Base-by-base conservation (phyloP, 2,888 invertebrate genomes). In the Frankliniella fusca region DNA sequence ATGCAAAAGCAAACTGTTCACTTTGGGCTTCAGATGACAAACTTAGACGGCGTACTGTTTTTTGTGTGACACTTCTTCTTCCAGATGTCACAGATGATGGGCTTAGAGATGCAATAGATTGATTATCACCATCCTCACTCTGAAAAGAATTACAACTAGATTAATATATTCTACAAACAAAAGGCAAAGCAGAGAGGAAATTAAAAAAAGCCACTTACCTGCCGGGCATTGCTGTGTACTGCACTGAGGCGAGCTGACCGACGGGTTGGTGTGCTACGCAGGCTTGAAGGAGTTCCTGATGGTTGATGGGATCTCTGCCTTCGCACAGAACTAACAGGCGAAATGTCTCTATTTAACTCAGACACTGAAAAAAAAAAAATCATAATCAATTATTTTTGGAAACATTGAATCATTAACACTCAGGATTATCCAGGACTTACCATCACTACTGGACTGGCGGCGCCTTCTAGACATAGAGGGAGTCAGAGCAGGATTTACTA, bases 51-150 rank as follows among this genome's bases (percentile, higher is more conserved):
- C 70, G 70, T 23, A 27, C 70, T 27, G 27, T 2, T 27, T 27
- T 76, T 27, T 12, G 23, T 8, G 70, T 76, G 5, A 27, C 7
- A 12, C 70, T 76, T 27, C 12, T 76, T 10, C 70, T n/a, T 76
- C 70, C 70, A 76, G 70, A 76, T 76, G 70, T 27, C 7, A 76
- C 27, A 8, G 70, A 76, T 11, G 70, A 76, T 11, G 70, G 70
- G 27, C 70, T 76, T 10, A 76, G 23, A 1, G 70, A 76, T 8
- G 70, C 70, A 23, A 76, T 8, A 9, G 70, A 76, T 10, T 76
- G 70, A 12, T 76, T 76, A 12, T 76, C 70, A 8, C 70, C 70
- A 27, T 76, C 70, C 27, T 76, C 70, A 76, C 70, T 76, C 70
- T 76, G 70, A 76, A 76, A 27, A 76, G 20, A 54, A 54, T 70